These are phyloP conservation scores for Willisornis vidua DNA, from an alignment of 2,113 vertebrate genomes.

Conservation along the genomic window DNA sequence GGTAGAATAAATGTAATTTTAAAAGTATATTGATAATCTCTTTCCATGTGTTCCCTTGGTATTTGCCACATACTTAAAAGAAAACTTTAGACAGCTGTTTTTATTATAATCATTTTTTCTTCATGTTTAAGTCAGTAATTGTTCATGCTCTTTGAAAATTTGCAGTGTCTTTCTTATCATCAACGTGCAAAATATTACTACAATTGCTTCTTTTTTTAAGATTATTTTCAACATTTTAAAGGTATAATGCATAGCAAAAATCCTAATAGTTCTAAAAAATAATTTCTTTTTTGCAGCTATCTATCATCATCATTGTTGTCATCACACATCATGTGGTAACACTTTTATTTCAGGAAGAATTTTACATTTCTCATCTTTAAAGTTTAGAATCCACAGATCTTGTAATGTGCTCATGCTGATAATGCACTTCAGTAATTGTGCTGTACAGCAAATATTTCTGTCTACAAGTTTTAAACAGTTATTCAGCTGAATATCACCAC, in stretches of 20 bases:
- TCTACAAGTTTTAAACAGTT: constrained; percentile 53
- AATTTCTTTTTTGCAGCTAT: neutral
- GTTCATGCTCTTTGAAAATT: neutral
- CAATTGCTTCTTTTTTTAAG: neutral
- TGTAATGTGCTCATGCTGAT: neutral
- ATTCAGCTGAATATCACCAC: constrained; percentile 55
- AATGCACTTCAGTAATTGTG: constrained; percentile 46
- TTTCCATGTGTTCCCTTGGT: neutral
- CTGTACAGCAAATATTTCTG: constrained; percentile 48
- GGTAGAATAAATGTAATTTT: neutral
- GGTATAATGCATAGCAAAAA: neutral
- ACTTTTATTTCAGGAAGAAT: neutral
- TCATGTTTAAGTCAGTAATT: neutral
- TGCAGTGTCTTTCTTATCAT: neutral
- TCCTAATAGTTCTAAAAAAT: neutral
- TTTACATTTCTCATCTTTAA: constrained; percentile 59
- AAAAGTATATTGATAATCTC: neutral
- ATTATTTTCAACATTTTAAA: neutral
- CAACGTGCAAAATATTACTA: neutral
- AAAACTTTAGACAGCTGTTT: neutral
- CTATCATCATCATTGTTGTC: neutral
- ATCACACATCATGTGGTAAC: neutral
- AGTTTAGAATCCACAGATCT: constrained; percentile 52
- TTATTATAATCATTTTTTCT: neutral
- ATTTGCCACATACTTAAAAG: neutral